Conservation (phyloP, 2,888 invertebrate genomes). For the Lomographa bimaculata region DNA sequence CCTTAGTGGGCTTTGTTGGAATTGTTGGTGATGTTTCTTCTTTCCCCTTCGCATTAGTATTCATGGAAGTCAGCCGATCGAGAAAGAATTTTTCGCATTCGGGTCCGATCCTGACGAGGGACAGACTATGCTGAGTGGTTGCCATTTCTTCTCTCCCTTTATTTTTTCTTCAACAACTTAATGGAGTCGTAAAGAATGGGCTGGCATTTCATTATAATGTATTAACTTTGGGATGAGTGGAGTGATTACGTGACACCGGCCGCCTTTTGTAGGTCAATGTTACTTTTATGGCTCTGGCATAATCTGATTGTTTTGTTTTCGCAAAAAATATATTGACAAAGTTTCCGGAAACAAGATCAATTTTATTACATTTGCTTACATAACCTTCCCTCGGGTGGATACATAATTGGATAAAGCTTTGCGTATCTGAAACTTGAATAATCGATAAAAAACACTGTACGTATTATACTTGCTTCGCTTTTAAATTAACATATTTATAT, state of each 20-base stretch:
- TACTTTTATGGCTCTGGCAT: slow-evolving; percentile 20
- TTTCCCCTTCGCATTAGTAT: slow-evolving; percentile 73
- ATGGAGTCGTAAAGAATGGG: slow-evolving; percentile 74
- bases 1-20: slow-evolving; percentile 55
- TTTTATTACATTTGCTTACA: slow-evolving; percentile 1
- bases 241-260: slow-evolving; percentile 49
- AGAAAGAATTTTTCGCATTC: slow-evolving; percentile 75
- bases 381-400: no score
- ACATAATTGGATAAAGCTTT: no score
- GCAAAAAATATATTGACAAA: not conserved
- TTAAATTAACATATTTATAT: no score
- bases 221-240: slow-evolving; percentile 58
- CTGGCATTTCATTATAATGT: slow-evolving; percentile 72
- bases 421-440: no score
- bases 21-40: slow-evolving; percentile 59
- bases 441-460: no score
- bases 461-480: no score
- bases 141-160: slow-evolving; percentile 72
- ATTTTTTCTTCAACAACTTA: slow-evolving; percentile 75
- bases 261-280: slow-evolving; percentile 28
- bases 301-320: slow-evolving; percentile 13
- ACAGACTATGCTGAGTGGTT: slow-evolving; percentile 69
- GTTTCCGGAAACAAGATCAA: not conserved
- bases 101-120: slow-evolving; percentile 69
- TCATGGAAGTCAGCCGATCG: slow-evolving; percentile 80